These are phyloP conservation scores for Morpho helenor DNA, from an alignment of 2,888 invertebrate species.

Conservation along the genomic window DNA sequence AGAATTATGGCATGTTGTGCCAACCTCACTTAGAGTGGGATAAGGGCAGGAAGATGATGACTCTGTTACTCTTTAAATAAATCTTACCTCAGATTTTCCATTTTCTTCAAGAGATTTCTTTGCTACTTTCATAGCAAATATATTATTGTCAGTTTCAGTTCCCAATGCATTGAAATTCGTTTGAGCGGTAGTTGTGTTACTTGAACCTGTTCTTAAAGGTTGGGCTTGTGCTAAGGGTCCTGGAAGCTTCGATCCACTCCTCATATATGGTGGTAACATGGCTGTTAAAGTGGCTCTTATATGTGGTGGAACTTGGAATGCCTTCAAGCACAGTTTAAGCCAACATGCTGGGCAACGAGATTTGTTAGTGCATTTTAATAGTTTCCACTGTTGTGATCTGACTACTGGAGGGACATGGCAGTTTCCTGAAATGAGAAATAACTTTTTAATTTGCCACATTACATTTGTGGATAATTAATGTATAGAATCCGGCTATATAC, in stretches of 20 bases:
- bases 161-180: slow-evolving; percentile 50
- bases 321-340: slow-evolving; percentile 90
- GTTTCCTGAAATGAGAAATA: slow-evolving; percentile 67
- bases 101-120: slow-evolving; percentile 55
- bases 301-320: slow-evolving; percentile 86
- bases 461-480: too few relatives aligned
- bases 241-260: slow-evolving; percentile 48
- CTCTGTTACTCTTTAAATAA: slow-evolving; percentile 1
- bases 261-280: slow-evolving; percentile 84
- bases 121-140: slow-evolving; percentile 52
- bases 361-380: slow-evolving; percentile 83
- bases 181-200: slow-evolving; percentile 39
- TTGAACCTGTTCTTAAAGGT: slow-evolving; percentile 50
- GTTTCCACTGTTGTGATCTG: slow-evolving; percentile 85
- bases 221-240: slow-evolving; percentile 48
- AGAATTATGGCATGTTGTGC: too few relatives aligned
- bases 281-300: slow-evolving; percentile 83
- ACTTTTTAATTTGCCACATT: too few relatives aligned
- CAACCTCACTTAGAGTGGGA: too few relatives aligned
- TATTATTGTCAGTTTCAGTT: slow-evolving; percentile 56
- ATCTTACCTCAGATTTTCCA: slow-evolving; percentile 57
- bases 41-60: too few relatives aligned
- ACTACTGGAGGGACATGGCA: slow-evolving; percentile 86
- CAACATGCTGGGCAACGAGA: slow-evolving; percentile 92
- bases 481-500: too few relatives aligned